Evolutionary conservation across 2,797 vertebrate genomes (phyloP).

Genomic region (Sciurus carolinensis): DNA sequence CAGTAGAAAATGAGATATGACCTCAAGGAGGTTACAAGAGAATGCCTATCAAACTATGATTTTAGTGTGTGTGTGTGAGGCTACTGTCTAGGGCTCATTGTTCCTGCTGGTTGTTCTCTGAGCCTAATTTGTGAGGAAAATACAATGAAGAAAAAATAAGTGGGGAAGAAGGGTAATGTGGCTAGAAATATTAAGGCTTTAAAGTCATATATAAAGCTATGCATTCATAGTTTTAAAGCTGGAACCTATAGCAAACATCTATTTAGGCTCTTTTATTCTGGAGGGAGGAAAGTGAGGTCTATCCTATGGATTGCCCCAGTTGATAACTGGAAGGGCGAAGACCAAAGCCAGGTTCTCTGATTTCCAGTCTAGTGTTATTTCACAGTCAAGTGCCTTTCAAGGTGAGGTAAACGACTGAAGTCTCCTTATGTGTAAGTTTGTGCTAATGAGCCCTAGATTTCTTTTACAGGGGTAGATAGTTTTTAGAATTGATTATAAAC

Average conservation of each 20-base stretch:
- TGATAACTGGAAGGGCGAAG: neutral
- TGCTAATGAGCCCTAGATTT: conserved; percentile 9
- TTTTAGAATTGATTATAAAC: conserved; percentile 47
- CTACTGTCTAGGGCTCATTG: neutral
- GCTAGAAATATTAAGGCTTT: conserved; percentile 21
- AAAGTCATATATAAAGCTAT: conserved; percentile 3
- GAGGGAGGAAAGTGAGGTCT: neutral
- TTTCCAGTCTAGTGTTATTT: neutral
- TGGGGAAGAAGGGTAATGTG: neutral
- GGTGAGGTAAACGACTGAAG: neutral
- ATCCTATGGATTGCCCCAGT: neutral
- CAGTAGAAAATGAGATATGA: neutral
- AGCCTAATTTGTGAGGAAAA: conserved; percentile 51
- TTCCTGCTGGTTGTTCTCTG: conserved; percentile 43
- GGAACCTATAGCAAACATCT: neutral
- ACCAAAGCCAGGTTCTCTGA: neutral
- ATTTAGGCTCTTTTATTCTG: neutral
- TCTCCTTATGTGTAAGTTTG: neutral
- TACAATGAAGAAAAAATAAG: conserved; percentile 21
- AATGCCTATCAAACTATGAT: neutral
- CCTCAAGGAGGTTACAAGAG: neutral
- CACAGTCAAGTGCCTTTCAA: neutral
- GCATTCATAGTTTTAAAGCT: conserved; percentile 25
- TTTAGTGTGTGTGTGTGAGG: conserved; percentile 31
- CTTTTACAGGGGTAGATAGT: neutral